Conservation (phyloP, 1,140 invertebrate genomes). For the Medauroidea extradentata region DNA sequence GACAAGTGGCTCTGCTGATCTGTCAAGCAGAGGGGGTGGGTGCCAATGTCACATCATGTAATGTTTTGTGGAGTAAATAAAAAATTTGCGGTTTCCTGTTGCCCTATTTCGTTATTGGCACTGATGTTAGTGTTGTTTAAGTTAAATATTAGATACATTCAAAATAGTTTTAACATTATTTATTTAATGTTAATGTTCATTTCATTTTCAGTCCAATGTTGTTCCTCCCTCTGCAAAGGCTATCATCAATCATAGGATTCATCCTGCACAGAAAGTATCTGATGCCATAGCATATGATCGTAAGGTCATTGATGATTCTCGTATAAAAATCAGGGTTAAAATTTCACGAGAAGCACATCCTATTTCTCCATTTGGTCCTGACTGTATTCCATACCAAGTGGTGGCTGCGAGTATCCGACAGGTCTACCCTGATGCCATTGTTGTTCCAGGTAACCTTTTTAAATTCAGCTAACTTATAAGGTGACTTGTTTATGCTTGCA, state of each 20-base stretch:
- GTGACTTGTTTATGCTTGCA: neutral
- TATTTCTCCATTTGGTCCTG: conserved; percentile 43
- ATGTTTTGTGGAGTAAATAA: no score
- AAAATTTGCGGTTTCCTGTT: no score
- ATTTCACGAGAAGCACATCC: conserved; percentile 41
- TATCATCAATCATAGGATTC: conserved; percentile 52
- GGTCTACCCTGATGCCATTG: conserved; percentile 43
- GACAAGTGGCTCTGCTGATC: no score
- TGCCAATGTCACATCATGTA: no score
- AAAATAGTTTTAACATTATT: neutral
- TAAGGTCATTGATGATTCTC: conserved; percentile 46
- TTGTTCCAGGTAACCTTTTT: conserved; percentile 44
- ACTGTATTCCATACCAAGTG: conserved; percentile 45
- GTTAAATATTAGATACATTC: no score
- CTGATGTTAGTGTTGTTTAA: no score
- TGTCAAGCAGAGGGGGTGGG: no score
- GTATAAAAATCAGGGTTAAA: conserved; percentile 40
- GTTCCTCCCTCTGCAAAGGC: conserved; percentile 49
- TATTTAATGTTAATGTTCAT: neutral
- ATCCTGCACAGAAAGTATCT: conserved; percentile 47
- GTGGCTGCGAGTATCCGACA: conserved; percentile 46
- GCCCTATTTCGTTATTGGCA: no score
- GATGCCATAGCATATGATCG: conserved; percentile 50
- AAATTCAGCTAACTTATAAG: neutral
- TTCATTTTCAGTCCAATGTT: conserved; percentile 47